phyloP scores from a whole-genome alignment of 2,797 vertebrate genomes.

The Coranthus polyacanthus region DNA sequence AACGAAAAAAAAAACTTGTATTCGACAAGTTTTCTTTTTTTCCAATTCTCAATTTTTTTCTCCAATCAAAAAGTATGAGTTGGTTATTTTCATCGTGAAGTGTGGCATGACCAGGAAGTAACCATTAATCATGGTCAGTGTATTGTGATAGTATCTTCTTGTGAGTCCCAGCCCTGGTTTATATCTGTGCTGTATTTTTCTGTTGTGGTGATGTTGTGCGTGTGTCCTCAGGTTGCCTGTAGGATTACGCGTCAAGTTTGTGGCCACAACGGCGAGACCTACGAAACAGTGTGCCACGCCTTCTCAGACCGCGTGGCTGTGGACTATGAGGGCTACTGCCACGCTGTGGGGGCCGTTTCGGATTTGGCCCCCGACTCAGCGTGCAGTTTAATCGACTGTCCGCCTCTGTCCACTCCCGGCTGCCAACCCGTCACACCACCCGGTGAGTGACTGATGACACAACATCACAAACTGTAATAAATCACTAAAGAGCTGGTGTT shows the following conservation, averaged over 20 bases:
- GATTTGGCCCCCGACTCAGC: conserved; percentile 83
- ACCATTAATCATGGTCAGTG: too few relatives aligned
- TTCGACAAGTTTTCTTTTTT: too few relatives aligned
- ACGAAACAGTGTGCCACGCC: conserved; percentile 90
- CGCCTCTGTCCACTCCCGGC: conserved; percentile 79
- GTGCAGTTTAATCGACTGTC: conserved; percentile 89
- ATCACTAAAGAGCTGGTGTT: too few relatives aligned
- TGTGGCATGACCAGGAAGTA: too few relatives aligned
- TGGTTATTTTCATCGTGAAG: too few relatives aligned
- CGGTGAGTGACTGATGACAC: conserved; percentile 77
- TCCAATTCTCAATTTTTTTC: too few relatives aligned
- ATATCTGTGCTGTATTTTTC: background rate
- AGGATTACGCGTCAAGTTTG: conserved; percentile 86
- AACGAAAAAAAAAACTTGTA: too few relatives aligned
- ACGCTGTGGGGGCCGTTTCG: conserved; percentile 88
- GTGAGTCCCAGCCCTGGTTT: too few relatives aligned
- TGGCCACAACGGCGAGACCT: conserved; percentile 94
- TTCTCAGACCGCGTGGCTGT: conserved; percentile 91
- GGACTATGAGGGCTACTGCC: conserved; percentile 91
- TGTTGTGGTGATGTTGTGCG: background rate
- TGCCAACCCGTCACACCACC: conserved; percentile 91
- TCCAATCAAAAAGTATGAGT: too few relatives aligned
- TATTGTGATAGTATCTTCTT: too few relatives aligned
- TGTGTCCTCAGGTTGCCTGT: conserved; percentile 86
- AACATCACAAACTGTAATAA: background rate